Conservation (phyloP, 2,888 invertebrate species). For the Horisme vitalbata region DNA sequence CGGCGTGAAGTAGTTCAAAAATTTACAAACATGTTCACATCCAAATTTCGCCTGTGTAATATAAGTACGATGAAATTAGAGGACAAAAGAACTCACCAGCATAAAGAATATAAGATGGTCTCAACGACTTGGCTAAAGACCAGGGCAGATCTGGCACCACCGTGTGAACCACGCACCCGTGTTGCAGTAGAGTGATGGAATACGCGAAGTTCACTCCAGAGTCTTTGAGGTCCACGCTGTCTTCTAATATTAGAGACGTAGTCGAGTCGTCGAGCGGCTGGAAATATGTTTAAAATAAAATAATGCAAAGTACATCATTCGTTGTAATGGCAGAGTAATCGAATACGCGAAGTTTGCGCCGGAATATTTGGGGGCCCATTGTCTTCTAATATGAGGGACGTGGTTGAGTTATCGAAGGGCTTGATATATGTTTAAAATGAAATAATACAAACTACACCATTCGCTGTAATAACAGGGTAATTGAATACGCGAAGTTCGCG, state of each 20-base stretch:
- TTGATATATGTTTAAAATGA: slow-evolving; percentile 45
- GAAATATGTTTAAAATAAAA: slow-evolving; percentile 19
- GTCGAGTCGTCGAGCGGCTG: slow-evolving; percentile 84
- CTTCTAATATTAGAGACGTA: slow-evolving; percentile 77
- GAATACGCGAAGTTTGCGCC: slow-evolving; percentile 93
- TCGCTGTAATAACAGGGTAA: slow-evolving; percentile 92
- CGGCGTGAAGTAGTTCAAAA: no score
- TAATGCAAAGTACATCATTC: no score
- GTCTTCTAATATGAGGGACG: slow-evolving; percentile 76
- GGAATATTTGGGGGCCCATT: slow-evolving; percentile 81
- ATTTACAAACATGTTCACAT: no score
- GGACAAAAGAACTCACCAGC: slow-evolving; percentile 75
- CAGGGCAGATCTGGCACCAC: slow-evolving; percentile 92
- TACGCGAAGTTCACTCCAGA: slow-evolving; percentile 92
- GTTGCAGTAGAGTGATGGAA: slow-evolving; percentile 91
- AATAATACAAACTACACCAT: no score
- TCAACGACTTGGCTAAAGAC: slow-evolving; percentile 88
- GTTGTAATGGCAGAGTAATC: slow-evolving; percentile 91
- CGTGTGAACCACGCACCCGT: slow-evolving; percentile 92
- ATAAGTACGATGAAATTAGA: no score
- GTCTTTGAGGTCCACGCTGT: slow-evolving; percentile 81
- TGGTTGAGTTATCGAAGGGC: slow-evolving; percentile 84
- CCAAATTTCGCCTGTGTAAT: no score
- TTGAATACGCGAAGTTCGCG: slow-evolving; percentile 93
- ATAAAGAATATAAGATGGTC: slow-evolving; percentile 90